phyloP scores from a whole-genome alignment of 2,888 invertebrate species.

The Lucinisca nassula region DNA sequence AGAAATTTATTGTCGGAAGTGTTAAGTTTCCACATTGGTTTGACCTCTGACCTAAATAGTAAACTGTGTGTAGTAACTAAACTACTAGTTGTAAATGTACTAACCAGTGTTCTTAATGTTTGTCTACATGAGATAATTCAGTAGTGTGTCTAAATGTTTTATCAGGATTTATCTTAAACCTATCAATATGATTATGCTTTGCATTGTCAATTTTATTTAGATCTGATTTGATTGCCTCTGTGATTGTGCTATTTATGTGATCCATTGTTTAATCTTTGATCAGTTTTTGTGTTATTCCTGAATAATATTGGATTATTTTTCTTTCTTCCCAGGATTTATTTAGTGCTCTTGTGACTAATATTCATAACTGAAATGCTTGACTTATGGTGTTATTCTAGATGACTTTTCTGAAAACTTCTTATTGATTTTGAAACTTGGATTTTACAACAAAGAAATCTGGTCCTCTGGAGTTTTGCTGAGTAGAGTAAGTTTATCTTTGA shows the following conservation, averaged over 20 bases:
- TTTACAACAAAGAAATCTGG: too few species aligned
- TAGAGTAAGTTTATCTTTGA: too few species aligned
- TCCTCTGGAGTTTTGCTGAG: too few species aligned
- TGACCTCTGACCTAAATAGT: neutral
- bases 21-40: neutral
- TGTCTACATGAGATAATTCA: neutral
- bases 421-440: too few species aligned
- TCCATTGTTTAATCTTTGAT: neutral
- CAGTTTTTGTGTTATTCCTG: neutral
- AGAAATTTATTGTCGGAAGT: neutral
- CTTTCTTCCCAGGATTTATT: neutral
- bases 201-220: neutral
- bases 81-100: neutral
- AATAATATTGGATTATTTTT: neutral
- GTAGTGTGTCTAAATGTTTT: neutral
- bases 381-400: too few species aligned
- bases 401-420: too few species aligned
- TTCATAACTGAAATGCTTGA: too few species aligned
- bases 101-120: neutral
- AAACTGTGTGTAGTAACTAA: neutral
- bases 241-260: neutral
- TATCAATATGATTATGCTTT: neutral
- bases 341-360: too few species aligned
- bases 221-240: neutral
- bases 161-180: conserved; percentile 10